phyloP scores from a whole-genome alignment of 1,140 invertebrate genomes.

The Thrips palmi region DNA sequence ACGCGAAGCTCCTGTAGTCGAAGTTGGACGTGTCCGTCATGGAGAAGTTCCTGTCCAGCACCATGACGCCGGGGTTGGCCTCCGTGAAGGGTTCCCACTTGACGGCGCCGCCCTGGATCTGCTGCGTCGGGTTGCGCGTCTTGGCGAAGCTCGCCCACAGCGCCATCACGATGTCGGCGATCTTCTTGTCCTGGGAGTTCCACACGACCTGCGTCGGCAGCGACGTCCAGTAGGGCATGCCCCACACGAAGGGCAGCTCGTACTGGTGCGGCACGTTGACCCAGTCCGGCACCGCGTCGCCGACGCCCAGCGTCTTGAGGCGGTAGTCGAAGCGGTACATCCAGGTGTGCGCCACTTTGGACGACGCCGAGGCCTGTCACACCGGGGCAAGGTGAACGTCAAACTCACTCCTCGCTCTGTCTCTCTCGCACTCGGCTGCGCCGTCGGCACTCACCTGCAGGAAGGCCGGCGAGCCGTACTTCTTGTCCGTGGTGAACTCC shows the following conservation, averaged over 20 bases:
- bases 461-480: conserved; percentile 46
- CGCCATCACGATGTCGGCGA: conserved; percentile 53
- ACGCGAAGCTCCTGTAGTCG: conserved; percentile 53
- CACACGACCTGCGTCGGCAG: conserved; percentile 31
- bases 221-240: conserved; percentile 43
- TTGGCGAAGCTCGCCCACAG: conserved; percentile 56
- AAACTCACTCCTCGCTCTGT: too few relatives aligned
- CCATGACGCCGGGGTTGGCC: conserved; percentile 38
- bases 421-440: too few relatives aligned
- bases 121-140: conserved; percentile 44
- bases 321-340: conserved; percentile 59
- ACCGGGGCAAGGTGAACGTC: background rate
- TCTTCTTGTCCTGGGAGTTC: conserved; percentile 53
- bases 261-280: conserved; percentile 57
- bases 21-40: conserved; percentile 42
- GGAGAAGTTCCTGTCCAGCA: conserved; percentile 51
- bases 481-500: conserved; percentile 50
- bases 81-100: conserved; percentile 51
- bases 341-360: conserved; percentile 36
- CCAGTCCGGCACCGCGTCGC: conserved; percentile 49
- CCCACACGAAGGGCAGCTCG: conserved; percentile 59
- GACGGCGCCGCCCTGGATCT: conserved; percentile 32
- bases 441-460: conserved; percentile 36
- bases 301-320: conserved; percentile 33
- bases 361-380: conserved; percentile 13